Percentiles rank a stretch among this genome's conserved stretches.
Evolutionary conservation across 2,113 vertebrate genomes (phyloP).

Genomic region (Hiodon tergisus): DNA sequence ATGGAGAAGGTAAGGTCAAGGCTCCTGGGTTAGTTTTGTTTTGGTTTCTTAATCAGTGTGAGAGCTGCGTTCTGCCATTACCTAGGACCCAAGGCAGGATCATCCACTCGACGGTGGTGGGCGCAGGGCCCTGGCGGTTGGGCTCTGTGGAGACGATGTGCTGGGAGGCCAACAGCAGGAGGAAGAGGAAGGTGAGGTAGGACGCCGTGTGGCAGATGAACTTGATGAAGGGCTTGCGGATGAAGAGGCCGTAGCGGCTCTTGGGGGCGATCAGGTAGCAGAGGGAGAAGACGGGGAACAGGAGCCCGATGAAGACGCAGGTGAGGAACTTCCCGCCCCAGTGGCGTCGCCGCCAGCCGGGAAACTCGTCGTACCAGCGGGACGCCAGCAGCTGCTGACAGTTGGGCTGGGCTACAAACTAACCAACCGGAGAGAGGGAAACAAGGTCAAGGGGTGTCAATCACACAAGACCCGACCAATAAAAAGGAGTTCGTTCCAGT

Average conservation of each 20-base stretch:
- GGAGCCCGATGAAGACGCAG: slow-evolving; percentile 84
- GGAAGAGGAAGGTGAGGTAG: slow-evolving; percentile 94
- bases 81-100: slow-evolving; percentile 98
- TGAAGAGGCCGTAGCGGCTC: slow-evolving; percentile 85
- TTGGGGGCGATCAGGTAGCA: slow-evolving; percentile 89
- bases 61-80: slow-evolving; percentile 45
- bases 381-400: slow-evolving; percentile 96
- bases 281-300: slow-evolving; percentile 85
- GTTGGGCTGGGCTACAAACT: slow-evolving; percentile 98
- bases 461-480: too few species aligned
- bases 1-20: background rate
- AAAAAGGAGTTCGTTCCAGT: too few species aligned
- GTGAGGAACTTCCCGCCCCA: slow-evolving; percentile 91
- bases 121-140: slow-evolving; percentile 75
- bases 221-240: slow-evolving; percentile 97
- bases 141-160: slow-evolving; percentile 72
- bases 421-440: slow-evolving; percentile 33
- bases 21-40: background rate
- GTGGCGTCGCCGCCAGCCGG: slow-evolving; percentile 90
- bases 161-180: slow-evolving; percentile 89
- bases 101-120: slow-evolving; percentile 93
- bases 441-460: background rate
- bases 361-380: slow-evolving; percentile 95
- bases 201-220: slow-evolving; percentile 99
- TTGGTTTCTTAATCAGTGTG: background rate